These are phyloP conservation scores for Camponotus pennsylvanicus DNA, from an alignment of 1,140 invertebrate species.

Conservation along the genomic window DNA sequence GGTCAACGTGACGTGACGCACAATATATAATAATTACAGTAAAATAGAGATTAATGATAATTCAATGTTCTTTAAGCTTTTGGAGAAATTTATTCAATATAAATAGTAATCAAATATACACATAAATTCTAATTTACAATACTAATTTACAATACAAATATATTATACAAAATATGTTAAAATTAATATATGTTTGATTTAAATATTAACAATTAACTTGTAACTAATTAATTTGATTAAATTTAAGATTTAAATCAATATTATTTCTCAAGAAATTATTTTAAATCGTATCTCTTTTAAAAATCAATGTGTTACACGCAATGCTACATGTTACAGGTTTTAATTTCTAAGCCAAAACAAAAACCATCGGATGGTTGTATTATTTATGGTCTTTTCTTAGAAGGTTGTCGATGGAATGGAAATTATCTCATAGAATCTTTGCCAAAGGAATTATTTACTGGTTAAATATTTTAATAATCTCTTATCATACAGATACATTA, in stretches of 20 bases:
- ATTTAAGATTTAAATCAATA: slow-evolving; percentile 13
- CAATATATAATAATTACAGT: not conserved
- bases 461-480: slow-evolving; percentile 76
- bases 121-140: not conserved
- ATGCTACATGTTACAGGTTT: slow-evolving; percentile 81
- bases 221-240: not conserved
- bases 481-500: too few species aligned
- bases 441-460: slow-evolving; percentile 89
- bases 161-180: not conserved
- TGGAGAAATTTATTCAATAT: not conserved
- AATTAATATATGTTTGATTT: not conserved
- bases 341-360: slow-evolving; percentile 82
- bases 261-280: slow-evolving; percentile 15
- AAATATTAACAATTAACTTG: not conserved
- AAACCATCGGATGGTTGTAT: slow-evolving; percentile 90
- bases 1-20: not conserved
- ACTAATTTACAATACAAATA: not conserved
- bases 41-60: slow-evolving; percentile 4
- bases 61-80: not conserved
- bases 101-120: not conserved
- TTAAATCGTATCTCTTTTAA: not conserved
- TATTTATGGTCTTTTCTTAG: slow-evolving; percentile 91
- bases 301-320: not conserved
- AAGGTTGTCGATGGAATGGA: slow-evolving; percentile 91
- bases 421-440: slow-evolving; percentile 87